Evolutionary conservation across 2,797 vertebrate genomes (phyloP), one percentile per base, ranked within the genome.

Genomic region (Alfaro cultratus): DNA sequence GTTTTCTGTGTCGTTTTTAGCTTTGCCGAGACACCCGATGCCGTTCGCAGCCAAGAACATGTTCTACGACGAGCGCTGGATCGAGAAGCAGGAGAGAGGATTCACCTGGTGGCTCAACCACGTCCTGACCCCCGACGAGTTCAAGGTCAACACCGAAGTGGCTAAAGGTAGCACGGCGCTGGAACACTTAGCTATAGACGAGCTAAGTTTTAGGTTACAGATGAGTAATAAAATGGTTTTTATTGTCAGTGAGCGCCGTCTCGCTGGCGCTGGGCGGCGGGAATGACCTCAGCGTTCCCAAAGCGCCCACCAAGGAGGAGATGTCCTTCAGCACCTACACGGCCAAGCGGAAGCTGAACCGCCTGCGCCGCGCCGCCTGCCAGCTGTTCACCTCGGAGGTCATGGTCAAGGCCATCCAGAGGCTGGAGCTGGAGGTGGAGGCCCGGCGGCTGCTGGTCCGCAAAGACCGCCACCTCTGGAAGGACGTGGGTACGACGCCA

Each of bases 81-180:
- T 97, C 31, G 98, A 99, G 87, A 99, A 99, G 91, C 98, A 99
- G 86, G 97, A 99, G 80, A 93, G 95, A 23, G 97, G 97, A 15
- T 99, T 99, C 86, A 97, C 97, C 0, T 98, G 98, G 97, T 99
- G 99, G 98, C 92, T 99, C 75, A 99, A 99, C 95, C 98, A 98
- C 75, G 93, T 99, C 75, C 96, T 99, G 81, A 99, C 98, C 0
- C 98, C 98, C 0, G 98, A 99, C 80, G 97, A 99, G 85, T 97
- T 99, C 80, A 97, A 92, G 84, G 97, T 98, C 34, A 96, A 95
- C 93, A 97, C 96, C 1, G 96, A 95, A 77, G 92, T 96, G 12
- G 93, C 96, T 2, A 95, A 97, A 97, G 97, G 98, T 99, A 93
- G 84, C 13, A 0, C 31, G 1, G 31, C 29, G 16, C 4, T 1